phyloP scores from a whole-genome alignment of 2,797 vertebrate species.

The Typhlichthys subterraneus region DNA sequence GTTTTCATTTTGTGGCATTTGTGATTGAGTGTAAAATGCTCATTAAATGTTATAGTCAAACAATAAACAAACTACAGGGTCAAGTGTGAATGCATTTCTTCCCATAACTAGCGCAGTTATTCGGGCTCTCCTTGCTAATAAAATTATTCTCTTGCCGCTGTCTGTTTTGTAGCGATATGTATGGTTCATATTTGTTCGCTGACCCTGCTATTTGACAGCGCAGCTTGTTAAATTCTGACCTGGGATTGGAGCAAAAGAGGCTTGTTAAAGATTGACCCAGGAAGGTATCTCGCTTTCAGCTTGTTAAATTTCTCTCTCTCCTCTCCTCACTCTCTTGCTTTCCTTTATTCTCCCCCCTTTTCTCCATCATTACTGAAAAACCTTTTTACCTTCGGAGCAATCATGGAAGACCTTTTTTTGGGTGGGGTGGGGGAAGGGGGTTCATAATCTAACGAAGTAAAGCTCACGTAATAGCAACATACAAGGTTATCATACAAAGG shows the following conservation, averaged over 20 bases:
- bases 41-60: conserved; percentile 58
- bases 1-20: conserved; percentile 32
- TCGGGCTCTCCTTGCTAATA: conserved; percentile 36
- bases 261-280: conserved; percentile 61
- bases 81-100: conserved; percentile 41
- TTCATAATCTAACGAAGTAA: too few relatives aligned
- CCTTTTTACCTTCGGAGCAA: neutral
- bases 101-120: conserved; percentile 53
- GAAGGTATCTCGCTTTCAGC: conserved; percentile 31
- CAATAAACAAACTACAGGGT: conserved; percentile 52
- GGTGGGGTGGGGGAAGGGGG: too few relatives aligned
- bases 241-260: conserved; percentile 49
- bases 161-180: conserved; percentile 16
- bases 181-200: conserved; percentile 21
- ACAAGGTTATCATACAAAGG: too few relatives aligned
- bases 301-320: conserved; percentile 10
- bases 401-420: too few relatives aligned
- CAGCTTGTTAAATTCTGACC: conserved; percentile 61
- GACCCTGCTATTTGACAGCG: conserved; percentile 35
- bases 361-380: conserved; percentile 2
- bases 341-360: conserved; percentile 13
- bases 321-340: neutral
- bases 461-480: too few relatives aligned
- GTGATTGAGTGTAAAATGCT: conserved; percentile 56
- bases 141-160: conserved; percentile 27